Evolutionary conservation across 2,888 invertebrate genomes (phyloP).

Genomic region (Diloba caeruleocephala): DNA sequence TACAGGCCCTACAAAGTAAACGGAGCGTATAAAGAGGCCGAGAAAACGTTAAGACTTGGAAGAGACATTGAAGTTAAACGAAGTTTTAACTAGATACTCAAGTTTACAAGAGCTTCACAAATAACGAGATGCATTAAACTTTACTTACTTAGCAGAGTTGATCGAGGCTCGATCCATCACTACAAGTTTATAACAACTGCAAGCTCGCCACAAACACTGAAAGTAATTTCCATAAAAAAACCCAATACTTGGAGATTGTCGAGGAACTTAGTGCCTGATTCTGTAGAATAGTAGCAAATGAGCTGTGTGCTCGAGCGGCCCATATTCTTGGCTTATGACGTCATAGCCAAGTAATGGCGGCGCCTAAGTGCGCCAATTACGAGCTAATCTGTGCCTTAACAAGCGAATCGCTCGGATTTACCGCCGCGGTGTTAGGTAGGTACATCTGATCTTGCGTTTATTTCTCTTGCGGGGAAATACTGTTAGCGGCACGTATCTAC

Average conservation of each 20-base stretch:
- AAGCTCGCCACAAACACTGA: not conserved
- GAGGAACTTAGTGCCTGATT: slow-evolving; percentile 1
- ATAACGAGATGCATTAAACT: slow-evolving; percentile 17
- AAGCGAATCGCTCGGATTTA: not conserved
- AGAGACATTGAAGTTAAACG: slow-evolving; percentile 2
- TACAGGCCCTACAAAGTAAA: not conserved
- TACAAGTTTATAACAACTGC: not conserved
- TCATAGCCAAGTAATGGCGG: slow-evolving; percentile 14
- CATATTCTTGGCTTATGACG: slow-evolving; percentile 6
- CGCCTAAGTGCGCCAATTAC: slow-evolving; percentile 19
- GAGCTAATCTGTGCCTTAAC: slow-evolving; percentile 14
- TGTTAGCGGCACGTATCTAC: not conserved
- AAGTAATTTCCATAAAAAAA: too few relatives aligned
- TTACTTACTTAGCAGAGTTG: not conserved
- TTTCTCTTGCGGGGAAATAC: slow-evolving; percentile 4
- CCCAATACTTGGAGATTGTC: too few relatives aligned
- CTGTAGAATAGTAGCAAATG: not conserved
- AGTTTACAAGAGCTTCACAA: slow-evolving; percentile 2
- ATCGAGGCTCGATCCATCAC: not conserved
- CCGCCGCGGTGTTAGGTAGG: slow-evolving; percentile 2
- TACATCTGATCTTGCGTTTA: slow-evolving; percentile 1
- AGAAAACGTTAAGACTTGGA: not conserved
- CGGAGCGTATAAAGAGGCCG: not conserved
- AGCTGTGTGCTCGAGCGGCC: not conserved
- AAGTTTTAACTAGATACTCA: not conserved